phyloP scores from a whole-genome alignment of 92 coral and sea anemone genomes.

The Actinernus sp. region DNA sequence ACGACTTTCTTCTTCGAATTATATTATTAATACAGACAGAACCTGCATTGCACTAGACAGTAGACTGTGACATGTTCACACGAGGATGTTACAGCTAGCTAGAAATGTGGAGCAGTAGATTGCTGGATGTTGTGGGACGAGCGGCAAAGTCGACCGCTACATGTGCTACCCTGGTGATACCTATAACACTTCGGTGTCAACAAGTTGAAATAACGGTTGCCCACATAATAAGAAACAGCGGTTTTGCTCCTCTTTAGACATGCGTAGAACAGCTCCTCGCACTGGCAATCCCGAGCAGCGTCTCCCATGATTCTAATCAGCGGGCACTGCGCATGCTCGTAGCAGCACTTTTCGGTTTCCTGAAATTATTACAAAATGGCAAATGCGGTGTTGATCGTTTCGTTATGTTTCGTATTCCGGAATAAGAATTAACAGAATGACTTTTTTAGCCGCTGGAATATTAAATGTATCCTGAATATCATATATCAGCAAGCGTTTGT shows the following conservation, averaged over 20 bases:
- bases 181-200: not conserved
- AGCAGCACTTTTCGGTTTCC: not conserved
- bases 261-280: slow-evolving; percentile 3
- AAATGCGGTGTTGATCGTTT: too few relatives aligned
- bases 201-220: not conserved
- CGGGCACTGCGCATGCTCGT: not conserved
- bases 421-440: too few relatives aligned
- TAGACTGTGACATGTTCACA: too few relatives aligned
- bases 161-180: not conserved
- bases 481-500: too few relatives aligned
- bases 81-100: too few relatives aligned
- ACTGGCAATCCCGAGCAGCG: slow-evolving; percentile 1
- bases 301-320: slow-evolving; percentile 8
- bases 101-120: too few relatives aligned
- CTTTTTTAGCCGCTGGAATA: too few relatives aligned
- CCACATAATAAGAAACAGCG: not conserved
- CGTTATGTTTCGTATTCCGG: too few relatives aligned
- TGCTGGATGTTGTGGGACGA: not conserved
- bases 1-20: too few relatives aligned
- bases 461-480: too few relatives aligned
- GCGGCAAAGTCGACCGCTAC: not conserved
- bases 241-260: not conserved
- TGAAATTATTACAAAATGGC: not conserved
- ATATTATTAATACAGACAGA: too few relatives aligned
- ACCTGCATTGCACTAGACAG: too few relatives aligned